Percentiles rank a stretch among this genome's conserved stretches.
phyloP scores from a whole-genome alignment of 1,140 invertebrate genomes.

The Euglossa dilemma region DNA sequence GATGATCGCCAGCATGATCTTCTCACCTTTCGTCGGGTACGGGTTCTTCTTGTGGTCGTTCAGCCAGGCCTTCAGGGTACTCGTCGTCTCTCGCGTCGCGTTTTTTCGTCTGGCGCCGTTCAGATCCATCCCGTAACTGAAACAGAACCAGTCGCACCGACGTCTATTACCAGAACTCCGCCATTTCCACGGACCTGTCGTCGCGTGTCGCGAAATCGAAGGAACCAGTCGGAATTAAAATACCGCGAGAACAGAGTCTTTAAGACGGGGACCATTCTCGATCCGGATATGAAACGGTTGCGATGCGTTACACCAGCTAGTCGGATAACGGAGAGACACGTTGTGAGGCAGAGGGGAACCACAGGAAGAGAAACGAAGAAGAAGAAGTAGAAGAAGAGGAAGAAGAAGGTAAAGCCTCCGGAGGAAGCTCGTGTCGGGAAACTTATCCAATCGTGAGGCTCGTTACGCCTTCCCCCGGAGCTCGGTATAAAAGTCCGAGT shows the following conservation, averaged over 20 bases:
- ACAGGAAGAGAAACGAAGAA: conserved; percentile 30
- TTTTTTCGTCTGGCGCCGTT: conserved; percentile 97
- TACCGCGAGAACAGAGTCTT: background rate
- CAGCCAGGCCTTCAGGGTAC: conserved; percentile 97
- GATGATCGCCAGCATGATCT: conserved; percentile 99
- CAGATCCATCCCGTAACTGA: conserved; percentile 94
- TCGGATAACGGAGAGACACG: conserved; percentile 45
- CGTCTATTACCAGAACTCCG: background rate
- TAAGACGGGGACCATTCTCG: conserved; percentile 18
- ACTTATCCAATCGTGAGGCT: conserved; percentile 82
- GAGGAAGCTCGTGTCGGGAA: conserved; percentile 75
- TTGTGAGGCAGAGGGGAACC: background rate
- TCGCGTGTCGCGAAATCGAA: too few species aligned
- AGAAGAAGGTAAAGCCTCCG: conserved; percentile 40
- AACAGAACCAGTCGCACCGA: conserved; percentile 70
- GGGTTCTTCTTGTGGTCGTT: conserved; percentile 99
- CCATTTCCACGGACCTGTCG: background rate
- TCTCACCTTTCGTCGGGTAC: conserved; percentile 99
- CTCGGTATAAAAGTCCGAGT: conserved; percentile 79
- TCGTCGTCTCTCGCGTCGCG: conserved; percentile 98
- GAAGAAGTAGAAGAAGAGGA: background rate
- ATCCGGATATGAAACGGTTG: conserved; percentile 54
- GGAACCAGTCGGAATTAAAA: too few species aligned
- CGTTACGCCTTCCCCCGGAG: conserved; percentile 76
- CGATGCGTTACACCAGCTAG: conserved; percentile 55